Conservation (phyloP, 2,888 invertebrate genomes). For the Patella ulyssiponensis region DNA sequence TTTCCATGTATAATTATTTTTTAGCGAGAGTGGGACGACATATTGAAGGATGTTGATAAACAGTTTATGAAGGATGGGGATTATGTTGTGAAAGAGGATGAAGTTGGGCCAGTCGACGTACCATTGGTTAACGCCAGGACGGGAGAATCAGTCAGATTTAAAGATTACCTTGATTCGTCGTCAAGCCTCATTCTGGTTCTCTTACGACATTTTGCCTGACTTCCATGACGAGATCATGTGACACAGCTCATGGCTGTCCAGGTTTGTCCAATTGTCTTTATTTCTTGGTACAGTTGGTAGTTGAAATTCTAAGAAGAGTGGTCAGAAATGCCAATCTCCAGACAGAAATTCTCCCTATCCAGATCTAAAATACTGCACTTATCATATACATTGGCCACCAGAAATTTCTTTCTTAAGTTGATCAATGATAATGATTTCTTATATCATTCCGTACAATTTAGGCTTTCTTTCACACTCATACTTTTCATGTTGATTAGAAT, state of each 20-base stretch:
- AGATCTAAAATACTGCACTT: too few species aligned
- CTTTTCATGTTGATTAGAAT: too few species aligned
- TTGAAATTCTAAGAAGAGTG: too few species aligned
- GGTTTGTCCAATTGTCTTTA: constrained; percentile 33
- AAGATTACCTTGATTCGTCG: constrained; percentile 35
- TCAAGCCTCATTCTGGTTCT: constrained; percentile 52
- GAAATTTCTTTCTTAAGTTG: too few species aligned
- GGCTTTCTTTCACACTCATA: too few species aligned
- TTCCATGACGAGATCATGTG: constrained; percentile 68
- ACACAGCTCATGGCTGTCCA: constrained; percentile 41
- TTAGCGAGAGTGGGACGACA: constrained; percentile 58
- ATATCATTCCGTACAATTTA: too few species aligned
- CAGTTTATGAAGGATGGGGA: constrained; percentile 34
- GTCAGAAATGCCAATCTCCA: too few species aligned
- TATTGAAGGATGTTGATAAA: constrained; percentile 51
- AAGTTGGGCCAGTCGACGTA: constrained; percentile 46
- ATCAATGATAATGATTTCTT: too few species aligned
- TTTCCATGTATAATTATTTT: not conserved
- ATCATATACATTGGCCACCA: too few species aligned
- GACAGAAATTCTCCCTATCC: too few species aligned
- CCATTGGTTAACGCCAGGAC: constrained; percentile 52
- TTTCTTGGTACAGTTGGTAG: not conserved
- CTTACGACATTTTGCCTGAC: constrained; percentile 69
- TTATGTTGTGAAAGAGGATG: constrained; percentile 39
- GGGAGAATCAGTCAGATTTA: constrained; percentile 42